Percentiles rank a stretch among this genome's conserved stretches.
Conservation (phyloP, 2,113 vertebrate species). For the Microtus pennsylvanicus region DNA sequence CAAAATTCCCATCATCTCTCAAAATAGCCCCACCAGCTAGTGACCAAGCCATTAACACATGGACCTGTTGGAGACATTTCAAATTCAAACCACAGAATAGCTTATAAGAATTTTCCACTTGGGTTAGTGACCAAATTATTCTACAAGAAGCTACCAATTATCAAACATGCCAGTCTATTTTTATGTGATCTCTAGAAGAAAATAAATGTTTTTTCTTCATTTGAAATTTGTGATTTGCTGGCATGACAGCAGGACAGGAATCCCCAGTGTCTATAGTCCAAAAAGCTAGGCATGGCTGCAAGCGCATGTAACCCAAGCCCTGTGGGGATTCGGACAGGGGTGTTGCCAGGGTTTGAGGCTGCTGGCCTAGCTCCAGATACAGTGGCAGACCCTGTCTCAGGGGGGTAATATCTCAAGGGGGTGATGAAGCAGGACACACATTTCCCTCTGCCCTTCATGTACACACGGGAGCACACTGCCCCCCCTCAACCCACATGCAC, state of each 20-base stretch:
- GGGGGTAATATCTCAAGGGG: not conserved
- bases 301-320: not conserved
- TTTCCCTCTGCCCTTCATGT: not conserved
- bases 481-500: not conserved
- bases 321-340: no score
- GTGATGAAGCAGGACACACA: not conserved
- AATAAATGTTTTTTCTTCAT: slow-evolving; percentile 49
- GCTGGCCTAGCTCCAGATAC: not conserved
- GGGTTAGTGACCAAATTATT: not conserved
- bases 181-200: slow-evolving; percentile 17
- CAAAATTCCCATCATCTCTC: not conserved
- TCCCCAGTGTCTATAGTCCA: not conserved
- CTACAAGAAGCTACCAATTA: not conserved
- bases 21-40: not conserved
- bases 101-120: slow-evolving; percentile 5
- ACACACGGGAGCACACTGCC: no score
- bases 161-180: slow-evolving; percentile 8
- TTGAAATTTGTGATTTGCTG: slow-evolving; percentile 7
- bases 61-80: not conserved
- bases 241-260: not conserved
- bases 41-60: not conserved
- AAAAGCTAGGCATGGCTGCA: not conserved
- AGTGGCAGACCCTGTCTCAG: not conserved
- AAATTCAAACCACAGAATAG: not conserved
- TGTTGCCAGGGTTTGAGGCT: not conserved